Evolutionary conservation across 2,113 vertebrate genomes (phyloP).

Genomic region (Hippocampus barbouri): DNA sequence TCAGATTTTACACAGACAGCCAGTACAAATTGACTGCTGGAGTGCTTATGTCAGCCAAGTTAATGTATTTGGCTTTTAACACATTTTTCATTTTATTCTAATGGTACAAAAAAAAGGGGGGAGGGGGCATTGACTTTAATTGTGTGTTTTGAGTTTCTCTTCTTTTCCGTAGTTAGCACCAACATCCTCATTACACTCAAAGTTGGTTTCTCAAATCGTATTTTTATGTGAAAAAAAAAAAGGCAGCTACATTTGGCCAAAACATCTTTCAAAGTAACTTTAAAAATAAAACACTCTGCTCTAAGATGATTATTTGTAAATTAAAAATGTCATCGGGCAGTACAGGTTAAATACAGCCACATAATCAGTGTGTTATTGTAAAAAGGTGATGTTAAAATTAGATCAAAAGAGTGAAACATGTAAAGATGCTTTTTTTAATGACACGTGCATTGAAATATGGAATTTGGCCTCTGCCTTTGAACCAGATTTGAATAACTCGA

Average conservation of each 20-base stretch:
- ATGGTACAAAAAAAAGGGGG: not conserved
- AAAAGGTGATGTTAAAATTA: no score
- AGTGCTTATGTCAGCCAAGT: not conserved
- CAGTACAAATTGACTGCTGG: not conserved
- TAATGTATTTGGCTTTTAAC: not conserved
- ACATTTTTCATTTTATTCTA: not conserved
- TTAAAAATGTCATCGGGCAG: not conserved
- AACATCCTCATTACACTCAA: constrained; percentile 26
- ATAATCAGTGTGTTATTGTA: not conserved
- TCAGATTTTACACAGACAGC: constrained; percentile 5
- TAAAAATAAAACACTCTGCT: constrained; percentile 14
- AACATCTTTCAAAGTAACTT: not conserved
- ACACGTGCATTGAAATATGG: not conserved
- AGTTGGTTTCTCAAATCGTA: constrained; percentile 38
- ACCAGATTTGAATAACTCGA: not conserved
- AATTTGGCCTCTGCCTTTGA: not conserved
- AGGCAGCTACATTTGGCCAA: constrained; percentile 20
- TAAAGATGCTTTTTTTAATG: not conserved
- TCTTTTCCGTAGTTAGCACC: constrained; percentile 14
- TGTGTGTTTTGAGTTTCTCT: constrained; percentile 2
- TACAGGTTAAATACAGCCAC: not conserved
- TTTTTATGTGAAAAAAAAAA: constrained; percentile 16
- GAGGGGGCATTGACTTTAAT: constrained; percentile 10
- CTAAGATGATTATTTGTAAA: constrained; percentile 11
- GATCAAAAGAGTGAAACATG: no score